Percentiles rank a stretch among this genome's conserved stretches.
These are phyloP conservation scores for Penaeus vannamei DNA, from an alignment of 1,140 invertebrate genomes.

Conservation along the genomic window DNA sequence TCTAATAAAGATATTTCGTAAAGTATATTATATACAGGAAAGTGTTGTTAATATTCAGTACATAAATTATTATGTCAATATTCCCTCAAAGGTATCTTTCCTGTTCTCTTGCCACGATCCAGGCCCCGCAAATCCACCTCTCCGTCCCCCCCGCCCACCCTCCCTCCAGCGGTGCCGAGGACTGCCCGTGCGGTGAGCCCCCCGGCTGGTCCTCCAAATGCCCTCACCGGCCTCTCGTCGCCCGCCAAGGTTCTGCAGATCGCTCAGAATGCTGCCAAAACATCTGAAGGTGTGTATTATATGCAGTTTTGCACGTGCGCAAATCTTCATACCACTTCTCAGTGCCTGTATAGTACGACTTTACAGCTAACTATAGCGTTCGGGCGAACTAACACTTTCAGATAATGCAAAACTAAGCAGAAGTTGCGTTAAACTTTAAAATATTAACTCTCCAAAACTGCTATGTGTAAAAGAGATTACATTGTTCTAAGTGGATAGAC, in stretches of 20 bases:
- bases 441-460: no score
- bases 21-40: no score
- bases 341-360: background rate
- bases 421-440: no score
- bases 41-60: no score
- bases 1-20: no score
- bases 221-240: constrained; percentile 58
- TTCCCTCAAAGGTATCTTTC: no score
- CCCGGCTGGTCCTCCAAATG: constrained; percentile 31
- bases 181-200: constrained; percentile 42
- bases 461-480: no score
- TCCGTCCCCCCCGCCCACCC: constrained; percentile 30
- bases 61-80: no score
- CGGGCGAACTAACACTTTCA: no score
- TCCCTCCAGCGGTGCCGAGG: constrained; percentile 3
- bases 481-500: no score
- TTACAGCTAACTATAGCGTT: no score
- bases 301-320: background rate
- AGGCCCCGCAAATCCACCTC: constrained; percentile 55
- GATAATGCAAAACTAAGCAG: no score
- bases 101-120: background rate
- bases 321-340: background rate
- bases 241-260: constrained; percentile 64
- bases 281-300: constrained; percentile 59
- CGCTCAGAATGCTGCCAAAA: constrained; percentile 63